These are phyloP conservation scores for Megaustenia siamemsis DNA, from an alignment of 2,888 invertebrate species.

Conservation along the genomic window DNA sequence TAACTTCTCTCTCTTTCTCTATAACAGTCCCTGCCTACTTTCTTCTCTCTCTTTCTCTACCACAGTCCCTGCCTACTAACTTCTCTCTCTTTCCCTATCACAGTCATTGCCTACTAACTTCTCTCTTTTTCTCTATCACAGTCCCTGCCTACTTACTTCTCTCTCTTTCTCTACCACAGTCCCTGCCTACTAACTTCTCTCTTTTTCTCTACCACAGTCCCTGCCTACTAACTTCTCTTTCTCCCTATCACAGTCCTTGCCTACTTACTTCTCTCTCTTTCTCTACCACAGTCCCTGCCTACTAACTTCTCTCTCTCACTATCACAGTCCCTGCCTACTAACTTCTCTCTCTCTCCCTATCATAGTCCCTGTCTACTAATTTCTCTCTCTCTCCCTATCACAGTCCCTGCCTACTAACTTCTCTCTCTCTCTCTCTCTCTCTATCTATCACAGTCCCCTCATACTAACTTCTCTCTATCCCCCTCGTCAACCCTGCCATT, in stretches of 20 bases:
- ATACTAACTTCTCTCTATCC: neutral
- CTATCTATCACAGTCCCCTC: no score
- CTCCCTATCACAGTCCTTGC: neutral
- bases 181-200: neutral
- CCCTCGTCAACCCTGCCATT: no score
- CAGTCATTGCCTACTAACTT: neutral
- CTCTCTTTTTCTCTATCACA: constrained; percentile 13
- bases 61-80: neutral
- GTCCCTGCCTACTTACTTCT: constrained; percentile 3
- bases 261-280: no score
- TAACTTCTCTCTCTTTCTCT: no score
- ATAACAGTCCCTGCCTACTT: no score
- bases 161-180: neutral
- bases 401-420: neutral
- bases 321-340: neutral
- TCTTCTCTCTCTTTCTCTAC: no score
- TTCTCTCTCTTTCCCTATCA: constrained; percentile 6
- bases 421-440: constrained; percentile 11
- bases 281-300: no score
- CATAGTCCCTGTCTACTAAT: no score
- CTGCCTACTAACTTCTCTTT: no score
- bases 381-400: no score
- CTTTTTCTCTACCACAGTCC: no score
- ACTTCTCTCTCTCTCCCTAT: neutral
- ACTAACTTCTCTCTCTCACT: no score